Conservation (phyloP, 2,797 vertebrate species). For the Gephyroberyx darwinii region DNA sequence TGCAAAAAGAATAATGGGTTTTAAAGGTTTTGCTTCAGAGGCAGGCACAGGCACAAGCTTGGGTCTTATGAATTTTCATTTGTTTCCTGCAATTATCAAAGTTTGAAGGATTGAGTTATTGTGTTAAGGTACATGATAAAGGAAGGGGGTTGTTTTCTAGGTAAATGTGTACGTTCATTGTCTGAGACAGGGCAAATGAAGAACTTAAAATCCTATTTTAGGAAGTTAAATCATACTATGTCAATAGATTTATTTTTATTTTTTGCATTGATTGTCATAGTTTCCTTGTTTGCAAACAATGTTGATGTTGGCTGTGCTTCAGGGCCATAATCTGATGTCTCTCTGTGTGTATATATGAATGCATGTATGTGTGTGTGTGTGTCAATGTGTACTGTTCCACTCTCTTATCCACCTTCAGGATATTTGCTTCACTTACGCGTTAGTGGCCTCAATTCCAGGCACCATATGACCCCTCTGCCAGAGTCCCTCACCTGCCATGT, state of each 20-base stretch:
- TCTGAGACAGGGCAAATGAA: constrained; percentile 39
- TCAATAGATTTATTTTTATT: constrained; percentile 5
- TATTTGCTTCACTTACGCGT: constrained; percentile 55
- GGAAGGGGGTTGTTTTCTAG: constrained; percentile 57
- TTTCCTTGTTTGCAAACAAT: constrained; percentile 16
- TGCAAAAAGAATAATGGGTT: constrained; percentile 86
- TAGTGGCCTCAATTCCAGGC: constrained; percentile 32
- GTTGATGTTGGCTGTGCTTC: not conserved
- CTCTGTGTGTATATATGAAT: not conserved
- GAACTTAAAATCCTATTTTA: constrained; percentile 28
- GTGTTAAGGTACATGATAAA: constrained; percentile 61
- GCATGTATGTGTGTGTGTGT: not conserved
- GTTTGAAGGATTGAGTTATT: constrained; percentile 71
- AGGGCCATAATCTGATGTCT: not conserved
- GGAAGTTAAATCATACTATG: constrained; percentile 15
- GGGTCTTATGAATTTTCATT: constrained; percentile 76
- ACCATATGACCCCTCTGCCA: constrained; percentile 47
- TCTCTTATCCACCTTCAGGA: constrained; percentile 40
- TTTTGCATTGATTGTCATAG: not conserved
- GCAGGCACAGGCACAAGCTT: constrained; percentile 74
- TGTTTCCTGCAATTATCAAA: constrained; percentile 75
- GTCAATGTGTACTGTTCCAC: constrained; percentile 22
- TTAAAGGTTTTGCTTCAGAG: constrained; percentile 83
- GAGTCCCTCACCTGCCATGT: constrained; percentile 26
- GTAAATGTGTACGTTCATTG: constrained; percentile 54